A percentile compares a stretch with the other conserved stretches of the same genome.
These are phyloP conservation scores for Paradisaea rubra DNA, from an alignment of 2,113 vertebrate species.

Conservation along the genomic window DNA sequence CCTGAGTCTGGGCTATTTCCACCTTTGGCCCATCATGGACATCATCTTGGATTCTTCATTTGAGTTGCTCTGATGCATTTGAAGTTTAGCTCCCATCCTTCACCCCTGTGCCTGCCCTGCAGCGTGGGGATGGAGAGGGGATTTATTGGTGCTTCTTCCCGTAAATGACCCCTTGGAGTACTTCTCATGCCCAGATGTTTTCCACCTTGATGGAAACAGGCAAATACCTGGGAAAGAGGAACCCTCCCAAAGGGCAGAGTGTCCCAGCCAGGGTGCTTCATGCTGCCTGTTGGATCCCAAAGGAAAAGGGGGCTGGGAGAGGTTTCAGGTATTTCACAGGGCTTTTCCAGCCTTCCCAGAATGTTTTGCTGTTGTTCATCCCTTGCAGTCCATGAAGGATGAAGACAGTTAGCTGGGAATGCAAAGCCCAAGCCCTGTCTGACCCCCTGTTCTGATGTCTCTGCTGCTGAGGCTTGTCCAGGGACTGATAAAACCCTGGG, in stretches of 20 bases:
- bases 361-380: not conserved
- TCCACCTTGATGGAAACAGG: not conserved
- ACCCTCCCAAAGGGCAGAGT: not conserved
- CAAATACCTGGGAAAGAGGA: not conserved
- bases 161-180: not conserved
- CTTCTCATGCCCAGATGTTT: not conserved
- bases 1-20: not conserved
- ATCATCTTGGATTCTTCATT: not conserved
- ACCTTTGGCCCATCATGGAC: accelerated
- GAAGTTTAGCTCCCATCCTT: not conserved
- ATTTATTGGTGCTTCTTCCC: not conserved
- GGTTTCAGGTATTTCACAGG: not conserved
- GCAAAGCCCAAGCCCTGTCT: not conserved
- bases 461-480: not conserved
- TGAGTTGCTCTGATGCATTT: not conserved
- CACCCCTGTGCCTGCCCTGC: not conserved
- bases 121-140: accelerated
- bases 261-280: not conserved
- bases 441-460: not conserved
- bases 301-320: not conserved
- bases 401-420: not conserved
- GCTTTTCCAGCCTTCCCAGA: not conserved
- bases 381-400: not conserved
- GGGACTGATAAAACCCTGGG: not conserved
- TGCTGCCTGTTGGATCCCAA: not conserved